Evolutionary conservation across 2,888 invertebrate species (phyloP).

Genomic region (Lasioglossum marginatum): DNA sequence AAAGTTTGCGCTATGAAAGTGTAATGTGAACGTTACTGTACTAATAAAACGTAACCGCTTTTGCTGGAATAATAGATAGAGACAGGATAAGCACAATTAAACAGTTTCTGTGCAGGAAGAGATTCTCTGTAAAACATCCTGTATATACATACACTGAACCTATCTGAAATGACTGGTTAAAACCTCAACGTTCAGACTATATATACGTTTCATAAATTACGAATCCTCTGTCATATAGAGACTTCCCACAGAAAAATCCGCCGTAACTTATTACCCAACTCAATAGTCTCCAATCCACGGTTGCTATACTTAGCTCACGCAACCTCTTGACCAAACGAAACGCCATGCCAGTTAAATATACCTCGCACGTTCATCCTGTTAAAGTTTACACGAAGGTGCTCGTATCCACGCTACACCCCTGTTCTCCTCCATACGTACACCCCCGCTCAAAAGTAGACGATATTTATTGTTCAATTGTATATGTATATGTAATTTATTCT

Average conservation of each 20-base stretch:
- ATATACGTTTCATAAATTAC: neutral
- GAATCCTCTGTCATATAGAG: neutral
- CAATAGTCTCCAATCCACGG: neutral
- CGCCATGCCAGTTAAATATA: neutral
- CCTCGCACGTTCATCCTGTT: neutral
- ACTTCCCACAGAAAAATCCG: neutral
- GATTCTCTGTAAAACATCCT: neutral
- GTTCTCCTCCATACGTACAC: neutral
- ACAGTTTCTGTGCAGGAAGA: neutral
- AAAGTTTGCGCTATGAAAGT: neutral
- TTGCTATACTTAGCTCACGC: constrained; percentile 1
- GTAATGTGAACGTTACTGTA: neutral
- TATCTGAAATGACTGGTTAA: neutral
- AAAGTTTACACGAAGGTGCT: constrained; percentile 2
- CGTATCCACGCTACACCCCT: neutral
- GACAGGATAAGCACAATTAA: neutral
- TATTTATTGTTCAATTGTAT: no score
- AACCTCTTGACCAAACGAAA: constrained; percentile 5
- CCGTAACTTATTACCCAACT: neutral
- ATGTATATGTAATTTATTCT: no score
- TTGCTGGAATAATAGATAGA: neutral
- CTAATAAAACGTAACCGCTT: neutral
- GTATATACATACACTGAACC: neutral
- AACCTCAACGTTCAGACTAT: neutral
- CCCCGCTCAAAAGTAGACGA: neutral